Evolutionary conservation across 2,888 invertebrate genomes (phyloP).

Genomic region (Tinea pellionella): DNA sequence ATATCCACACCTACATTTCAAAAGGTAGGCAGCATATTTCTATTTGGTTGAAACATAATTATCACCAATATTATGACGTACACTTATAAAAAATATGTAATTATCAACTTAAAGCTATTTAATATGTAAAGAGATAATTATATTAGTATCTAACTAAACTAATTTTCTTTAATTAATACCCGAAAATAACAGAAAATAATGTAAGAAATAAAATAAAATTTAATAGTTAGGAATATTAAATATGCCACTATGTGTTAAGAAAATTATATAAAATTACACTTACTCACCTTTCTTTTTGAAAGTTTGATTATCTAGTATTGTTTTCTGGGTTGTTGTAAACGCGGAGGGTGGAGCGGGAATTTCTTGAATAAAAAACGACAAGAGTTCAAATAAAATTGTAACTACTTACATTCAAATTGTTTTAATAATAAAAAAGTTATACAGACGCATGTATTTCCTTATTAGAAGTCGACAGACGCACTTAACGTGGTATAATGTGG

Average conservation of each 20-base stretch:
- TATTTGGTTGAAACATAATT: too few species aligned
- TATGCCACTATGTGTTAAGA: not conserved
- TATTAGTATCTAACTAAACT: not conserved
- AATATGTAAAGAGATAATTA: not conserved
- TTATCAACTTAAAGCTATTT: too few species aligned
- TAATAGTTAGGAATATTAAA: not conserved
- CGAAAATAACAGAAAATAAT: not conserved
- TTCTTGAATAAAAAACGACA: slow-evolving; percentile 68
- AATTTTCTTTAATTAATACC: not conserved
- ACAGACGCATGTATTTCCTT: too few species aligned
- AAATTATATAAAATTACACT: not conserved
- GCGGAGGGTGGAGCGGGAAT: slow-evolving; percentile 85
- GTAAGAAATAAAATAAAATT: not conserved
- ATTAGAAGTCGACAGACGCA: too few species aligned
- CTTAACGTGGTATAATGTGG: too few species aligned
- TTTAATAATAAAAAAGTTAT: too few species aligned
- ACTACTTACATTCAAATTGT: too few species aligned
- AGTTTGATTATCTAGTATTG: slow-evolving; percentile 55
- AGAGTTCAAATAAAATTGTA: not conserved
- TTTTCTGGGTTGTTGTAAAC: slow-evolving; percentile 69
- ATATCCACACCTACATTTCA: too few species aligned
- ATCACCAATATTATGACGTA: too few species aligned
- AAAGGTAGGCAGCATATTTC: too few species aligned
- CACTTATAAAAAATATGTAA: too few species aligned
- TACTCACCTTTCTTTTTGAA: slow-evolving; percentile 53